Conservation (phyloP, 2,113 vertebrate species). For the Lamprologus callipterus region DNA sequence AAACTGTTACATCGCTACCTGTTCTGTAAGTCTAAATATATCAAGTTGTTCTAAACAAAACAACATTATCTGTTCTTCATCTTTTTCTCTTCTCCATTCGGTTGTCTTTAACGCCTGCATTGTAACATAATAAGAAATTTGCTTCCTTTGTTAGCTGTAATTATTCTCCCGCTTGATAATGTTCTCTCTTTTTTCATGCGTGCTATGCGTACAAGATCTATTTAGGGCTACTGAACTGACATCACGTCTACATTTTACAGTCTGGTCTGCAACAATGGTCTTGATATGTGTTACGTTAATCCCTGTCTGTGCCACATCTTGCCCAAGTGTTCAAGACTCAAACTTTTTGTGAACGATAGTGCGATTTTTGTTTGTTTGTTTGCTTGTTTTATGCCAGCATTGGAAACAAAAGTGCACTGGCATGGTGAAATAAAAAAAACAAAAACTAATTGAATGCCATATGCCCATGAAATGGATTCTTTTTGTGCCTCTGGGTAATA, state of each 20-base stretch:
- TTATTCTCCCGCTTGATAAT: neutral
- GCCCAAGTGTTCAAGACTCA: neutral
- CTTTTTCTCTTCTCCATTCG: neutral
- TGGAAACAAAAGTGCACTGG: neutral
- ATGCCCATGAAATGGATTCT: neutral
- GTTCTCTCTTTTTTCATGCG: neutral
- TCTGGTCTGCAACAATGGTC: neutral
- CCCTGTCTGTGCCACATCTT: neutral
- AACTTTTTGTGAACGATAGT: neutral
- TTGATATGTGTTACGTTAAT: neutral
- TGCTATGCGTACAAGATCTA: neutral
- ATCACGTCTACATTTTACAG: neutral
- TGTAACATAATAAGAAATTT: neutral
- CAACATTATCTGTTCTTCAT: neutral
- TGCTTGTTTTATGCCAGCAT: neutral
- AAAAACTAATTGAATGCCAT: neutral
- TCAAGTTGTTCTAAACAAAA: neutral
- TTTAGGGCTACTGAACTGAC: neutral
- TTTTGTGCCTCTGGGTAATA: neutral
- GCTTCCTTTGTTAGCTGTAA: neutral
- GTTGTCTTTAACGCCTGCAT: neutral
- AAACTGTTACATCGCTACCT: neutral
- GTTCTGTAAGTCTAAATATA: neutral
- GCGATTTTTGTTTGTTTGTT: neutral
- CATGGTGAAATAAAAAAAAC: accelerated